Base-by-base conservation (phyloP, 2,888 invertebrate genomes). In the Ichneumon xanthorius region DNA sequence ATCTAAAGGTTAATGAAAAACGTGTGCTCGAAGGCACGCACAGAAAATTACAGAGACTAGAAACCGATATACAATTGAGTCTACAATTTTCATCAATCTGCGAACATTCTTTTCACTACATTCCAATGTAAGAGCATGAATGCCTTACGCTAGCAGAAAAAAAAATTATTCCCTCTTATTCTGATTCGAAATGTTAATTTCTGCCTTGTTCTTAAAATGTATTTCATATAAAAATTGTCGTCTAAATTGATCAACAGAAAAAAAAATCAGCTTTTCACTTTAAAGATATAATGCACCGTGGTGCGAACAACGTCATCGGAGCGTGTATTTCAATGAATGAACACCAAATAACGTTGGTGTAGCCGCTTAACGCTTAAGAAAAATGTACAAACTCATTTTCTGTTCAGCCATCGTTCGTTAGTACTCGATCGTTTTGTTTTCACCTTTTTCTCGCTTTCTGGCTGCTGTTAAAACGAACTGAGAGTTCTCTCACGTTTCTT, bases 1-100 rank as follows among this genome's bases (percentile, higher is more conserved):
- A 80, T 80, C 80, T 71, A 77, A 77, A 67, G 71, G 37, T 30
- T 65, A 37, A 68, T 45, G 67, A 68, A 78, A 85, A 85, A 78
- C 67, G 76, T 61, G 71, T 78, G 82, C 82, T 76, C 55, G 58
- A n/a, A 82, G 80, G 75, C 84, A 80, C 55, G 73, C 53, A 68
- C 76, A 82, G 70, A n/a, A 76, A 73, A 73, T 81, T 68, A 68
- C 4, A 16, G 45, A 45, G 16, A 3, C 7, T 40, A 40, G 2
- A 48, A 48, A 48, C 0, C 40, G 40, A 40, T 40, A 77, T 79
- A 53, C 72, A 72, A 30, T 30, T 22, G 82, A 80, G 50, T 79
- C 73, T 78, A 71, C 78, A 48, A 48, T 48, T 14, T 48, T 16
- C 16, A 48, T 48, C 45, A 48, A 16, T 4, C 16, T 48, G 45